A percentile compares a stretch with the other conserved stretches of the same genome.
Conservation (phyloP, 2,797 vertebrate genomes). For the Xiphorhynchus erythropygius region DNA sequence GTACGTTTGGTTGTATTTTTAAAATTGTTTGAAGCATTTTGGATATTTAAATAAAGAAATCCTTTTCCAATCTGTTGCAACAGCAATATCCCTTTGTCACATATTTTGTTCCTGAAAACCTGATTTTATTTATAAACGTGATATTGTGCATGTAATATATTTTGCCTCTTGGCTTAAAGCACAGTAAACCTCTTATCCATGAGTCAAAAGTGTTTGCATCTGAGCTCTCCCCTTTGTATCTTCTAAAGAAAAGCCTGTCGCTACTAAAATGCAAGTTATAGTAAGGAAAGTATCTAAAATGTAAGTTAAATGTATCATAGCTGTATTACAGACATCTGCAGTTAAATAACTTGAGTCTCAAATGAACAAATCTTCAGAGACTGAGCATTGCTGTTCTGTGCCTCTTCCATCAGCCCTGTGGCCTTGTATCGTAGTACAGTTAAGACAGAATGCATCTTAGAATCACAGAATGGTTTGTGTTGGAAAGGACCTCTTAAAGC, state of each 20-base stretch:
- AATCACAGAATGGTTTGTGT: neutral
- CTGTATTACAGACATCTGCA: neutral
- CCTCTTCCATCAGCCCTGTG: neutral
- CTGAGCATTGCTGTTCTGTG: neutral
- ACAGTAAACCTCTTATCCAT: neutral
- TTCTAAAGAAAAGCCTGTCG: neutral
- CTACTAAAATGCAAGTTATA: neutral
- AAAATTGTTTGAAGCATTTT: neutral
- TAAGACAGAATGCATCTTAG: neutral
- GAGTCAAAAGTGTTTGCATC: neutral
- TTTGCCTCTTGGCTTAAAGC: neutral
- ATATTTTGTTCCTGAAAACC: neutral
- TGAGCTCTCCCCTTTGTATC: neutral
- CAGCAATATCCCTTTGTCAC: neutral
- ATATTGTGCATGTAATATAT: neutral
- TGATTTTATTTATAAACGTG: neutral
- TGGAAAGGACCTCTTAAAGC: neutral
- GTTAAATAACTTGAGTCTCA: neutral
- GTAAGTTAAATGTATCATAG: neutral
- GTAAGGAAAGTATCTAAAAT: neutral
- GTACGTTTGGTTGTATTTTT: neutral
- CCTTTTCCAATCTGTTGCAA: neutral
- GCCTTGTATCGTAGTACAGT: neutral
- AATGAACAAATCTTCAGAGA: neutral
- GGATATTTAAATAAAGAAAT: neutral